phyloP scores from a whole-genome alignment of 2,797 vertebrate species.

The Helicolenus hilgendorfi region DNA sequence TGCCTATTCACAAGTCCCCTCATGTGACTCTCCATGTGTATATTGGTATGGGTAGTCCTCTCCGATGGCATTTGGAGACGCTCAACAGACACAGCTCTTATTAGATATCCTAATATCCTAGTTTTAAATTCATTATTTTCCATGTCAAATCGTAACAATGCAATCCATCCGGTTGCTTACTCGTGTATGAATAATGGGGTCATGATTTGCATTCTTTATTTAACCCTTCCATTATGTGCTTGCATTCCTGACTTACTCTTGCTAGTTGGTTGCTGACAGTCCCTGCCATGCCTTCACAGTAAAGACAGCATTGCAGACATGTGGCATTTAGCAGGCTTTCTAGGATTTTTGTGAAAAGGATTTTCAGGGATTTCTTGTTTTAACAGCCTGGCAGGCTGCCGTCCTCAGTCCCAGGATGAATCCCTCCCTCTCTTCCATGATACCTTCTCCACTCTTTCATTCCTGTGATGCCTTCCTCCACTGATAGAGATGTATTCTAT shows the following conservation, averaged over 20 bases:
- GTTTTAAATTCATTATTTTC: slow-evolving; percentile 17
- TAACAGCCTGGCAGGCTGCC: slow-evolving; percentile 33
- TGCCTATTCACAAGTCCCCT: neutral
- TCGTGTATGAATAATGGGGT: slow-evolving; percentile 11
- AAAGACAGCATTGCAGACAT: neutral
- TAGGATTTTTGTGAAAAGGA: slow-evolving; percentile 12
- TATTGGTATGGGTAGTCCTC: neutral
- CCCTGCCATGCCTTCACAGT: neutral
- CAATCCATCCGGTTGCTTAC: neutral
- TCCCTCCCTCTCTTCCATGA: slow-evolving; percentile 11
- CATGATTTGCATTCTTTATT: slow-evolving; percentile 18
- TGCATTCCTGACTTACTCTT: neutral
- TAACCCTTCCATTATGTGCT: neutral
- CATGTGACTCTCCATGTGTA: neutral
- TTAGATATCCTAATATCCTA: slow-evolving; percentile 6
- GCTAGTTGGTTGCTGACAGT: neutral
- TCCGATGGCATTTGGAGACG: neutral
- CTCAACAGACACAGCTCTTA: neutral
- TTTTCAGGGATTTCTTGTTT: slow-evolving; percentile 40
- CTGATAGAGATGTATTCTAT: slow-evolving; percentile 26
- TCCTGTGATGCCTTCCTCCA: neutral
- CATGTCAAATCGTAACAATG: slow-evolving; percentile 9
- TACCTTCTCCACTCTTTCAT: slow-evolving; percentile 12
- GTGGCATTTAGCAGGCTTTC: slow-evolving; percentile 9
- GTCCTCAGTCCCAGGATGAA: slow-evolving; percentile 9